Conservation (phyloP, 2,888 invertebrate genomes). For the Disparrhopalites patrizii region DNA sequence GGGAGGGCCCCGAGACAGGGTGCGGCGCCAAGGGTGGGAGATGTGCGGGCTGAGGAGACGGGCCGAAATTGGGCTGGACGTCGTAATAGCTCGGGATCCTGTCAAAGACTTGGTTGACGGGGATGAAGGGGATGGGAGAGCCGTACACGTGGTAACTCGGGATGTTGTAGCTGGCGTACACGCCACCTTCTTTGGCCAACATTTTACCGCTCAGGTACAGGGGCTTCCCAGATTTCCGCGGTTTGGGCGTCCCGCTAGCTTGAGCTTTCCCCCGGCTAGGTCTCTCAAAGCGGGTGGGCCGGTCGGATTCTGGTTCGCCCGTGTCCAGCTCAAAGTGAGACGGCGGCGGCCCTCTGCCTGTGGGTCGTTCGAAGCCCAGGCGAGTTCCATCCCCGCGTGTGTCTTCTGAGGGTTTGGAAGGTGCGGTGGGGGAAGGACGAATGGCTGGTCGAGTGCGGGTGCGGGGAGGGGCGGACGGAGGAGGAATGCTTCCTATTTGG, state of each 20-base stretch:
- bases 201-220: slow-evolving; percentile 44
- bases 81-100: slow-evolving; percentile 34
- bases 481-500: slow-evolving; percentile 8
- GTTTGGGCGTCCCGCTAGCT: slow-evolving; percentile 15
- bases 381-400: slow-evolving; percentile 11
- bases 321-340: background rate
- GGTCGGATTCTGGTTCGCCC: background rate
- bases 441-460: background rate
- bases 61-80: slow-evolving; percentile 18
- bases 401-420: background rate
- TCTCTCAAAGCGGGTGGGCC: background rate
- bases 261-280: slow-evolving; percentile 13
- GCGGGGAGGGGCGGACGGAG: background rate
- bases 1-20: background rate
- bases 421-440: slow-evolving; percentile 6
- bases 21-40: slow-evolving; percentile 6
- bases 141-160: slow-evolving; percentile 40
- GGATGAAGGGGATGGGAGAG: slow-evolving; percentile 39
- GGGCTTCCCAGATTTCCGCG: slow-evolving; percentile 42
- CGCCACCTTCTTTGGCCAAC: slow-evolving; percentile 46
- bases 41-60: background rate
- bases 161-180: slow-evolving; percentile 45
- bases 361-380: background rate
- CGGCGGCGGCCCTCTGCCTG: background rate
- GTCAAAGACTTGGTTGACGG: slow-evolving; percentile 41